Base-by-base conservation (phyloP, 1,140 invertebrate genomes). In the Ptiloglossa arizonensis region DNA sequence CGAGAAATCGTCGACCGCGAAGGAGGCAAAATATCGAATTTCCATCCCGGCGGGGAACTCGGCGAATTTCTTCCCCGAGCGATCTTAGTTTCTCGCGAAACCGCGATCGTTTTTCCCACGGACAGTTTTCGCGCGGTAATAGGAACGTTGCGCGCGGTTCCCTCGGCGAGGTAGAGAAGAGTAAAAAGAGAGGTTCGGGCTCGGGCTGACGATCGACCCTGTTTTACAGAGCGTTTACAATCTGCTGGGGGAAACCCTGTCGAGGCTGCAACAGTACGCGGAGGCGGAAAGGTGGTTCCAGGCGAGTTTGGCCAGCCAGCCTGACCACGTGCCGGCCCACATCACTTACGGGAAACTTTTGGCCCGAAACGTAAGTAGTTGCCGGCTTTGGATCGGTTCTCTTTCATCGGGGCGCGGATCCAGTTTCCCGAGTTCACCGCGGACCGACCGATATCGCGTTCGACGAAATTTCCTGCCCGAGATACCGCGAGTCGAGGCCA, bases 291-390 rank as follows among this genome's bases (percentile, higher is more conserved):
- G 95, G 68, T 97, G 96, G 95, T 97, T 97, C 91, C 93, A 95
- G 59, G 96, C 97, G 71, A 97, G 97, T 4, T 90, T 98, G 32
- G 94, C 95, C 64, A 94, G 95, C 50, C 97, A 97, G 91, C 96
- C 97, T 48, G 96, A 97, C 89, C 96, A 98, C 90, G 95, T 97
- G 68, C 97, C 96, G 19, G 97, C 97, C 46, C 97, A 98, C 91
- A 94, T 98, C 63, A 98, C 97, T 56, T 97, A 98, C 88, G 98
- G 97, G 52, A 97, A 98, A 92, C 95, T 98, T 64, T 93, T 98
- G 29, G 96, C 97, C 48, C 96, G 96, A 93, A 97, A 97, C 95
- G 97, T 98, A 94, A 95, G 96, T 94, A 81, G 67, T 81, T 75
- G 41, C 64, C 44, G 67, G 66, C 76, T 83, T 76, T 76, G 70